Conservation (phyloP, 2,888 invertebrate genomes). For the Lucinisca nassula region DNA sequence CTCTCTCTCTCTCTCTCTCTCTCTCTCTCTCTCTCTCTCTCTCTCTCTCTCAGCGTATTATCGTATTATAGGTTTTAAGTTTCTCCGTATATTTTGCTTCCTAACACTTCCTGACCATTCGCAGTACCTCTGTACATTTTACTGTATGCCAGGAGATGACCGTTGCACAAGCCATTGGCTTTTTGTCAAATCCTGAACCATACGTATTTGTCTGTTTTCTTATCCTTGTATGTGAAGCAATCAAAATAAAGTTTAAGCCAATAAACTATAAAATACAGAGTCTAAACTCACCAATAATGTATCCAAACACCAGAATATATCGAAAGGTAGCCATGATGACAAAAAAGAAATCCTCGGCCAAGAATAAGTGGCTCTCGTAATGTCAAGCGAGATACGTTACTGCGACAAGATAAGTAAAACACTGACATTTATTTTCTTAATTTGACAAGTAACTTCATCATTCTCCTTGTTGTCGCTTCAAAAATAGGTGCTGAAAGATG, state of each 20-base stretch:
- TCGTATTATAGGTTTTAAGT: too few relatives aligned
- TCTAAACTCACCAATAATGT: not conserved
- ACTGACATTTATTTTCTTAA: slow-evolving; percentile 18
- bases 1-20: not conserved
- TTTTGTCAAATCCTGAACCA: too few relatives aligned
- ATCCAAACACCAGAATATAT: not conserved
- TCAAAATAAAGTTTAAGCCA: too few relatives aligned
- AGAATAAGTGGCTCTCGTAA: not conserved
- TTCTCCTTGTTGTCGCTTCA: not conserved
- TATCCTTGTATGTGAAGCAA: too few relatives aligned
- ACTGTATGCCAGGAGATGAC: too few relatives aligned
- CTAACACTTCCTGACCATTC: too few relatives aligned
- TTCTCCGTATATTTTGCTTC: too few relatives aligned
- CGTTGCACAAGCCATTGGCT: too few relatives aligned
- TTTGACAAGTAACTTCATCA: slow-evolving; percentile 8
- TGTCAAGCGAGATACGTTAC: not conserved
- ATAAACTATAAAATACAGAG: too few relatives aligned
- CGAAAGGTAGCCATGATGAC: not conserved
- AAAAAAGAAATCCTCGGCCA: not conserved
- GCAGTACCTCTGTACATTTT: too few relatives aligned
- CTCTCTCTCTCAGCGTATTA: not conserved
- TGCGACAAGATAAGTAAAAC: not conserved
- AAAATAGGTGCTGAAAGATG: not conserved
- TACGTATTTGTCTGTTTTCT: too few relatives aligned
- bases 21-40: not conserved